Evolutionary conservation across 2,797 vertebrate genomes (phyloP).

Genomic region (Octomys mimax): DNA sequence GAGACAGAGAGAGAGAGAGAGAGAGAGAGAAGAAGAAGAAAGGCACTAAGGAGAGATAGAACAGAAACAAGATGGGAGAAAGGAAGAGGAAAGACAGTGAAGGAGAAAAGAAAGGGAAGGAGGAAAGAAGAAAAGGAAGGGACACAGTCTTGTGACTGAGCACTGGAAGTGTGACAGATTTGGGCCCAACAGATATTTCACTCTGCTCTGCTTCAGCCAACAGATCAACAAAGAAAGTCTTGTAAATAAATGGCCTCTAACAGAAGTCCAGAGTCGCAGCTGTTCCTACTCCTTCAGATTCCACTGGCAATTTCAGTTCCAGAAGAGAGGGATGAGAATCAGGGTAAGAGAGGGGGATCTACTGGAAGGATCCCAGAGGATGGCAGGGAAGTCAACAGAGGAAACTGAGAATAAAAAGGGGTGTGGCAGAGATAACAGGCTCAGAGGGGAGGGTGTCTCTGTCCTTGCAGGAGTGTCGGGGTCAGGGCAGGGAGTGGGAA

Average conservation of each 20-base stretch:
- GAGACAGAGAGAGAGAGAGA: too few species aligned
- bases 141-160: not conserved
- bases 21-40: rapidly evolving
- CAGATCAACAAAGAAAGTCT: not conserved
- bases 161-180: not conserved
- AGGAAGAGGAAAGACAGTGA: rapidly evolving
- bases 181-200: not conserved
- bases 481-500: not conserved
- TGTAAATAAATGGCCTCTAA: not conserved
- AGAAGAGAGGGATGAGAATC: not conserved
- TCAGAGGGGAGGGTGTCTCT: rapidly evolving
- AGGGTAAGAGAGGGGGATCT: not conserved
- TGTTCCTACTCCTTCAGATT: not conserved
- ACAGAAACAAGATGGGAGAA: not conserved
- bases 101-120: too few species aligned
- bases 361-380: not conserved
- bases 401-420: not conserved
- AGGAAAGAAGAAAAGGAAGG: rapidly evolving
- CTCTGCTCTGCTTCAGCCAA: not conserved
- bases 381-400: not conserved
- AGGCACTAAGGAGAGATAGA: rapidly evolving
- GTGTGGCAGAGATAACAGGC: not conserved
- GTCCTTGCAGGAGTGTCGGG: not conserved
- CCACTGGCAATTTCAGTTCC: not conserved
- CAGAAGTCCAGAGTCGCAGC: not conserved